These are phyloP conservation scores for Guaruba guarouba DNA, from an alignment of 2,113 vertebrate species.

Conservation along the genomic window DNA sequence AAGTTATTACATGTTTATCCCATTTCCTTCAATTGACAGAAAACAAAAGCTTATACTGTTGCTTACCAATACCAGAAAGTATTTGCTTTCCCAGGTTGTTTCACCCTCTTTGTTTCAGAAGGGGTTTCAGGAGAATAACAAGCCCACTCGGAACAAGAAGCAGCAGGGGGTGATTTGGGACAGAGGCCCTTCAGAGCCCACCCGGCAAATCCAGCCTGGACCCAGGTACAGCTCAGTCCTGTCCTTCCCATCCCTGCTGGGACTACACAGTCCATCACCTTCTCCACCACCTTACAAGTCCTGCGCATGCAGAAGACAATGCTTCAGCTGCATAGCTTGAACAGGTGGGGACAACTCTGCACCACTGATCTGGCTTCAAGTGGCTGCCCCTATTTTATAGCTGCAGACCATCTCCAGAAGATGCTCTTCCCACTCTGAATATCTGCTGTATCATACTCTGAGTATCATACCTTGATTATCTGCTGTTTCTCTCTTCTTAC, in stretches of 20 bases:
- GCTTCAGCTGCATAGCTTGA: not conserved
- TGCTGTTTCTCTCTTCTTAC: not conserved
- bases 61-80: not conserved
- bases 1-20: not conserved
- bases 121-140: not conserved
- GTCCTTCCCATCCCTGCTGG: not conserved
- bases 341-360: accelerated
- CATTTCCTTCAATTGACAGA: conserved; percentile 47
- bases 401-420: not conserved
- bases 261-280: accelerated
- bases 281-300: not conserved
- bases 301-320: accelerated
- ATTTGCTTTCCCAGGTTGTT: not conserved
- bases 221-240: accelerated
- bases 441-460: not conserved
- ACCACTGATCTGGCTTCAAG: not conserved
- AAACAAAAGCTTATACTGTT: conserved; percentile 15
- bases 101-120: not conserved
- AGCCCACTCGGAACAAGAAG: not conserved
- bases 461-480: not conserved
- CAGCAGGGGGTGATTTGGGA: not conserved
- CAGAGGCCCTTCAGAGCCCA: not conserved
- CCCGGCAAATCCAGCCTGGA: not conserved
- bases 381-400: not conserved
- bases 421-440: not conserved